phyloP scores from a whole-genome alignment of 2,888 invertebrate genomes.

The Harpagoxenus sublaevis region DNA sequence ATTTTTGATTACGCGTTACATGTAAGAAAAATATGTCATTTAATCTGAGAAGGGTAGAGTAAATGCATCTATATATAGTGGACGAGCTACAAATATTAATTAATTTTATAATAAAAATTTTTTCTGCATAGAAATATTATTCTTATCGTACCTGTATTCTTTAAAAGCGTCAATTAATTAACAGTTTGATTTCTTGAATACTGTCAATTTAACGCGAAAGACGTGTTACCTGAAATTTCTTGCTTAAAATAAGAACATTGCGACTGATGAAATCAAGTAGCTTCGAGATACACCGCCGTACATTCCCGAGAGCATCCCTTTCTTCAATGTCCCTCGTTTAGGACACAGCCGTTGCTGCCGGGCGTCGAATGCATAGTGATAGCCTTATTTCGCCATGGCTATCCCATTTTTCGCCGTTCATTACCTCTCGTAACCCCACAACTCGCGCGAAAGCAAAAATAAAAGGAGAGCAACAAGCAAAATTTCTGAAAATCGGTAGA shows the following conservation, averaged over 20 bases:
- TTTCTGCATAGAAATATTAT: neutral
- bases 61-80: neutral
- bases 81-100: neutral
- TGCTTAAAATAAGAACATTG: neutral
- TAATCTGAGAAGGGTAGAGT: neutral
- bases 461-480: slow-evolving; percentile 23
- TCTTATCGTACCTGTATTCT: neutral
- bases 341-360: slow-evolving; percentile 56
- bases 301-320: slow-evolving; percentile 19
- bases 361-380: slow-evolving; percentile 81
- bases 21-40: neutral
- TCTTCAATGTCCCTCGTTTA: slow-evolving; percentile 43
- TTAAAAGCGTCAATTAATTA: neutral
- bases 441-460: slow-evolving; percentile 42
- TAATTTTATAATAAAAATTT: neutral
- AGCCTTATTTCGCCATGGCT: slow-evolving; percentile 75
- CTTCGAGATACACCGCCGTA: neutral
- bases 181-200: neutral
- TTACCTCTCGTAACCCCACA: slow-evolving; percentile 53
- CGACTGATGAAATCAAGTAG: slow-evolving; percentile 13
- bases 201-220: neutral
- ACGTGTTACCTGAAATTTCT: neutral
- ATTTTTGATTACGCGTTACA: slow-evolving; percentile 22
- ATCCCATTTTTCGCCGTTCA: slow-evolving; percentile 57
- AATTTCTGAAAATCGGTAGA: slow-evolving; percentile 33